Evolutionary conservation across 2,888 invertebrate species (phyloP).

Genomic region (Tenodera sinensis): DNA sequence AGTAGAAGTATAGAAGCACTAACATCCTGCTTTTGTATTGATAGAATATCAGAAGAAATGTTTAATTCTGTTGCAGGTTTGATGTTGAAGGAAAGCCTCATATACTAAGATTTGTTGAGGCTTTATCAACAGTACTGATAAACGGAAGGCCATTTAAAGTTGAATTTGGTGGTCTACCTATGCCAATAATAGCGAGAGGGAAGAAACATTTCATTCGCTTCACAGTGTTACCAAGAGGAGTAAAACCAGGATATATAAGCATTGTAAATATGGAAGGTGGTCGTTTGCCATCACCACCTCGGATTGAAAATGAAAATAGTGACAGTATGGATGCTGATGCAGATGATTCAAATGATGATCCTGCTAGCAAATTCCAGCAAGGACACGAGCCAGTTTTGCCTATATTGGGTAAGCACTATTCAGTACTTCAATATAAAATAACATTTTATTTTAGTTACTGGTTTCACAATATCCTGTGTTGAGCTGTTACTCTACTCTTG

Average conservation of each 20-base stretch:
- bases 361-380: constrained; percentile 3
- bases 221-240: constrained; percentile 69
- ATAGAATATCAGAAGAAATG: no score
- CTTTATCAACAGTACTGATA: constrained; percentile 69
- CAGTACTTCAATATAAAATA: no score
- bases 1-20: no score
- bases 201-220: constrained; percentile 78
- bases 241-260: constrained; percentile 65
- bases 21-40: no score
- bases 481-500: no score
- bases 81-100: constrained; percentile 67
- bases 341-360: constrained; percentile 20
- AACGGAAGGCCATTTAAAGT: constrained; percentile 70
- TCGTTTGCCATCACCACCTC: constrained; percentile 40
- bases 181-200: constrained; percentile 68
- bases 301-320: constrained; percentile 36
- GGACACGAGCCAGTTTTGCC: constrained; percentile 41
- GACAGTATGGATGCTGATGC: constrained; percentile 39
- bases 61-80: constrained; percentile 46
- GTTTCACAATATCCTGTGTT: no score
- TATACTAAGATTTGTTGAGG: constrained; percentile 76
- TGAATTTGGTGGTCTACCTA: constrained; percentile 80
- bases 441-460: not conserved
- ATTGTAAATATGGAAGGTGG: constrained; percentile 72
- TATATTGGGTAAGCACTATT: constrained; percentile 34